Conservation (phyloP, 2,888 invertebrate species). For the Dermolepida albohirtum region DNA sequence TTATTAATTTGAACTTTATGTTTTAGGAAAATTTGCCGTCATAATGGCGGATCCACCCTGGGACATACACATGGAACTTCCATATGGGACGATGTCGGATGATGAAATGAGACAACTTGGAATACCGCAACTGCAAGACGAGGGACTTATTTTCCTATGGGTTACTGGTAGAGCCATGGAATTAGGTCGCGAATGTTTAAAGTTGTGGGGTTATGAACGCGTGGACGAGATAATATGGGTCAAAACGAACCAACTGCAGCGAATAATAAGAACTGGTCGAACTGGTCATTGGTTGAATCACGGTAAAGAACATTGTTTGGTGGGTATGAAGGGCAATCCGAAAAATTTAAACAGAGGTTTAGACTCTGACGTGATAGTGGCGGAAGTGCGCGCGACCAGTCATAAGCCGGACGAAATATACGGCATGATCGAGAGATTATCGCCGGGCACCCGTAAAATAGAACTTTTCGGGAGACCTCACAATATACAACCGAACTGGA, state of each 20-base stretch:
- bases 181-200: conserved; percentile 93
- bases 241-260: conserved; percentile 96
- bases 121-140: conserved; percentile 94
- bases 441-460: conserved; percentile 96
- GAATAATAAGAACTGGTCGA: conserved; percentile 95
- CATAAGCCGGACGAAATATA: conserved; percentile 99
- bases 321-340: conserved; percentile 96
- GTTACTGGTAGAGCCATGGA: conserved; percentile 98
- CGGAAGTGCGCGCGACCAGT: conserved; percentile 96
- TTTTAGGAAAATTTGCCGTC: conserved; percentile 92
- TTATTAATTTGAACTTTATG: not conserved
- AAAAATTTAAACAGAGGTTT: conserved; percentile 90
- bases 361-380: conserved; percentile 98
- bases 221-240: conserved; percentile 99
- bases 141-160: conserved; percentile 97
- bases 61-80: conserved; percentile 99
- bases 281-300: conserved; percentile 99
- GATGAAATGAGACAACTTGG: conserved; percentile 98
- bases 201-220: conserved; percentile 96
- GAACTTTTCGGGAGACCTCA: conserved; percentile 97
- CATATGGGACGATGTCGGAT: conserved; percentile 98
- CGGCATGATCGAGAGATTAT: conserved; percentile 95
- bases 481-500: conserved; percentile 99
- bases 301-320: conserved; percentile 97
- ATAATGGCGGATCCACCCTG: conserved; percentile 99